Percentiles rank a stretch among this genome's conserved stretches.
phyloP scores from a whole-genome alignment of 1,140 invertebrate genomes.

The Drosophila pseudoananassae region DNA sequence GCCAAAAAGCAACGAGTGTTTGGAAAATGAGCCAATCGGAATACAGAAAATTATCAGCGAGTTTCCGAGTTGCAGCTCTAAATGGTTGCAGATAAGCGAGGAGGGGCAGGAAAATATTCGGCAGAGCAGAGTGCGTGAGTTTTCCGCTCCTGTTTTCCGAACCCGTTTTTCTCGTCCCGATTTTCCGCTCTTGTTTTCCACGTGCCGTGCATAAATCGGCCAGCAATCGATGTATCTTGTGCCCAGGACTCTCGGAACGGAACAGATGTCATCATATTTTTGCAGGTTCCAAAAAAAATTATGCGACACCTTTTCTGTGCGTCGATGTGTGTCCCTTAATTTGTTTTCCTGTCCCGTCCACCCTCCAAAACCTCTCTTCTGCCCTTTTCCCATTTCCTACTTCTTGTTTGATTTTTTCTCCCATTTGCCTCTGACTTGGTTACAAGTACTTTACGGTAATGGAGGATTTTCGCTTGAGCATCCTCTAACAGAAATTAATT shows the following conservation, averaged over 20 bases:
- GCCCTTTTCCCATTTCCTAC: constrained; percentile 13
- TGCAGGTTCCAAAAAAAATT: constrained; percentile 45
- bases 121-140: constrained; percentile 52
- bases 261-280: constrained; percentile 66
- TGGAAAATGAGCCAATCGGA: constrained; percentile 50
- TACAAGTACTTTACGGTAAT: constrained; percentile 84
- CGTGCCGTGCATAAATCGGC: constrained; percentile 77
- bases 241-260: constrained; percentile 50
- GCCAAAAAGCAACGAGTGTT: constrained; percentile 55
- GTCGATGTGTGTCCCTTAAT: constrained; percentile 70
- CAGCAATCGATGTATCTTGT: constrained; percentile 80
- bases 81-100: constrained; percentile 74
- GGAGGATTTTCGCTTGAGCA: constrained; percentile 84
- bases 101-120: constrained; percentile 37
- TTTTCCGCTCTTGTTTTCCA: constrained; percentile 50
- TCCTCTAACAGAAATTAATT: constrained; percentile 84
- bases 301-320: constrained; percentile 37
- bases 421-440: constrained; percentile 67
- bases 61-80: constrained; percentile 37
- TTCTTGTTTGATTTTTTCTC: constrained; percentile 26
- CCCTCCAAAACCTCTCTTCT: not conserved
- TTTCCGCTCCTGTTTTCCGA: constrained; percentile 23
- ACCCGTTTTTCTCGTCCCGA: constrained; percentile 3
- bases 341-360: constrained; percentile 54
- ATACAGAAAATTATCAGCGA: constrained; percentile 31